A percentile compares a stretch with the other conserved stretches of the same genome.
Conservation (phyloP, 2,113 vertebrate genomes). For the Barnardius zonarius region DNA sequence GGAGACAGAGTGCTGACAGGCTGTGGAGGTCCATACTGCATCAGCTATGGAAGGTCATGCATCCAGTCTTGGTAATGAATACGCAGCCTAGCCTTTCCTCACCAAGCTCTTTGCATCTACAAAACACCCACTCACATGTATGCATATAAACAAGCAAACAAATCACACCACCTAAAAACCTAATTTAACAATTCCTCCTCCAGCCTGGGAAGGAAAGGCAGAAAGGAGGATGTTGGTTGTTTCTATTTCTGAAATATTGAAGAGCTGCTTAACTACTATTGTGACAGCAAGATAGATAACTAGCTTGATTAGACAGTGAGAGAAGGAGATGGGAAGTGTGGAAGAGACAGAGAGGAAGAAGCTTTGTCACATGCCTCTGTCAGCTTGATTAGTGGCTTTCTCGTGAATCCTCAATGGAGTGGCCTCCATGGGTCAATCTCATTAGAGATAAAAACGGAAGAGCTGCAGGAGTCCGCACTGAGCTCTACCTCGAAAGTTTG, state of each 20-base stretch:
- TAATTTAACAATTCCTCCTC: conserved; percentile 41
- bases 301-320: conserved; percentile 2
- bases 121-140: conserved; percentile 13
- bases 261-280: background rate
- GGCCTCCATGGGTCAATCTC: conserved; percentile 12
- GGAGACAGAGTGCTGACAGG: background rate
- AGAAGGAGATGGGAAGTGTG: background rate
- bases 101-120: background rate
- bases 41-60: background rate
- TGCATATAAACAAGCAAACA: conserved; percentile 37
- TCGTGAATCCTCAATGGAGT: conserved; percentile 25
- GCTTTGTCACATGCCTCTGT: conserved; percentile 25
- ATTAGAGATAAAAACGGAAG: conserved; percentile 60
- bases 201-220: background rate
- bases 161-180: background rate
- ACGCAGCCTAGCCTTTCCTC: background rate
- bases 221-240: background rate
- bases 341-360: background rate
- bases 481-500: background rate
- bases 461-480: background rate
- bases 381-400: conserved; percentile 45
- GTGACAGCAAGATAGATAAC: conserved; percentile 6
- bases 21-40: background rate
- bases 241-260: conserved; percentile 40
- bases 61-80: background rate